Evolutionary conservation across 37 sponge, comb jelly and placozoan genomes (phyloP).

Genomic region (Haliclona indistincta): DNA sequence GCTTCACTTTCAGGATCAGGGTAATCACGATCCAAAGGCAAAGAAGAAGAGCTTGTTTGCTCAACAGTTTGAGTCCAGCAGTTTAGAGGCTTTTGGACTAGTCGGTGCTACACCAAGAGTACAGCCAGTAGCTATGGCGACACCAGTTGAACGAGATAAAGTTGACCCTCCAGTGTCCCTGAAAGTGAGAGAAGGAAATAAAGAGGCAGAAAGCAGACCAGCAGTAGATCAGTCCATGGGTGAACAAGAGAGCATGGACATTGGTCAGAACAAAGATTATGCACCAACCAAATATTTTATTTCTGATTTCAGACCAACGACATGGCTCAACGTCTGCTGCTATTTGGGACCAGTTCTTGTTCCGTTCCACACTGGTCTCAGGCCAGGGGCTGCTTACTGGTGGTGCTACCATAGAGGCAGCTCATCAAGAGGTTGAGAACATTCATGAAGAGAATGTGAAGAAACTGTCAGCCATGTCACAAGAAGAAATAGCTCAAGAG

Average conservation of each 20-base stretch:
- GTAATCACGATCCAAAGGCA: not conserved
- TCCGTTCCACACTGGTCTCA: conserved; percentile 26
- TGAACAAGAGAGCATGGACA: not conserved
- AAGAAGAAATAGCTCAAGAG: conserved; percentile 67
- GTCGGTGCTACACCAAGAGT: not conserved
- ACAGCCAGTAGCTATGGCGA: not conserved
- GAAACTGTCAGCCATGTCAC: conserved; percentile 51
- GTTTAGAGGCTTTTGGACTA: conserved; percentile 47
- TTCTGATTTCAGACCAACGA: not conserved
- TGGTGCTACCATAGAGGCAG: conserved; percentile 17
- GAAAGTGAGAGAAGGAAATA: not conserved
- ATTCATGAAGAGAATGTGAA: conserved; percentile 83
- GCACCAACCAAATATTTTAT: not conserved
- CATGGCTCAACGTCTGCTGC: not conserved
- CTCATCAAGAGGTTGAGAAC: conserved; percentile 41
- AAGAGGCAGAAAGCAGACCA: too few relatives aligned
- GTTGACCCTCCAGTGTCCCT: conserved; percentile 14
- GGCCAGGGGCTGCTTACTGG: conserved; percentile 54
- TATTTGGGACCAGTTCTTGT: not conserved
- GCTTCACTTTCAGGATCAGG: not conserved
- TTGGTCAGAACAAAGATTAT: not conserved
- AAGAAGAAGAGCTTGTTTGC: conserved; percentile 75
- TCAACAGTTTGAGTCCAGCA: conserved; percentile 41
- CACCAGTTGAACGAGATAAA: conserved; percentile 4
- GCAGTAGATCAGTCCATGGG: too few relatives aligned